Base-by-base conservation (phyloP, 2,888 invertebrate species). In the Torymus tubicola region DNA sequence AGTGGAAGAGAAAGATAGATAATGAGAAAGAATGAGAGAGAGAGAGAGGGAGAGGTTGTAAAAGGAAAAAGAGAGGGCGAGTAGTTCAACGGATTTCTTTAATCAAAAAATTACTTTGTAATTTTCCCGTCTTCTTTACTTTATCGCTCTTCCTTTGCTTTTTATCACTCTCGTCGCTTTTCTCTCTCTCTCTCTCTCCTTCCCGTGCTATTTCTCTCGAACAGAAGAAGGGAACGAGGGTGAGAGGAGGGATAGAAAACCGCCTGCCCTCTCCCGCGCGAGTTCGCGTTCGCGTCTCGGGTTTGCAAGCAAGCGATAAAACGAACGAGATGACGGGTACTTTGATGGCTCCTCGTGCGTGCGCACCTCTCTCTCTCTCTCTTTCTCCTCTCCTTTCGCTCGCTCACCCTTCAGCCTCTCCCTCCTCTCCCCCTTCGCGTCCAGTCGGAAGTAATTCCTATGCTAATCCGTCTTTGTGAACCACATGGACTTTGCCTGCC, bases 401-500 rank as follows among this genome's bases (percentile, higher is more conserved):
- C 57, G 50, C 68, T 69, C 81, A 82, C 82, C 83, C 84, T 85
- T 58, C 67, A 67, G 8, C 31, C 31, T n/a, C n/a, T n/a, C n/a
- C n/a, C n/a, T n/a, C n/a, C n/a, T n/a, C n/a, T 31, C 31, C 31
- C 31, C 31, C 31, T 83, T 82, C 82, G 81, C 83, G 84, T 82
- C 82, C 84, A 82, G 79, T 82, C 84, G 84, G 82, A 85, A 86
- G 85, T 87, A 87, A 88, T 88, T 88, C 86, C 87, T 85, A 88
- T 88, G 88, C 86, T 88, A 88, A 88, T 88, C 87, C 87, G 86
- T 86, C 87, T 87, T 88, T 86, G 85, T 85, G 83, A 80, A 84
- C 78, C 78, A 60, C 78, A 53, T 60, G 68, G 78, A 74, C 57
- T 72, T 77, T 78, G 5, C 72, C 53, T 5, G 73, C 61, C 77